Evolutionary conservation across 2,113 vertebrate genomes (phyloP).

Genomic region (Haplotaxodon microlepis): DNA sequence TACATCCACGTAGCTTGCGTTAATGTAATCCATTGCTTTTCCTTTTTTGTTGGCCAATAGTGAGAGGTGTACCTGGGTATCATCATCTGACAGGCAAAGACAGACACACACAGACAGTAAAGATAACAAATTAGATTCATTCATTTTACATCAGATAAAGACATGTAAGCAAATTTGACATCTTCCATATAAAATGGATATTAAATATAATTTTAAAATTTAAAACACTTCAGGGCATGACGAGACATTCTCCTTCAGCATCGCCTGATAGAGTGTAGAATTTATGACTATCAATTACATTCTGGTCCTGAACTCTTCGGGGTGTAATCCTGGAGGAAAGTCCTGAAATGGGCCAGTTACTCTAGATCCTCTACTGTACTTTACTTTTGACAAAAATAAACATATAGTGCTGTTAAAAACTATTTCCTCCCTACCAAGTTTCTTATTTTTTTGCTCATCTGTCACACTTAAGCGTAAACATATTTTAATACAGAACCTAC

Average conservation of each 20-base stretch:
- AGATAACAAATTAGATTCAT: neutral
- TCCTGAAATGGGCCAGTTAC: neutral
- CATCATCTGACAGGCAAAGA: slow-evolving; percentile 79
- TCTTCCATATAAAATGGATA: neutral
- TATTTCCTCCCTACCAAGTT: neutral
- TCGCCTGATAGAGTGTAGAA: neutral
- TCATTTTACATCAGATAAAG: neutral
- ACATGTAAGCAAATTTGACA: neutral
- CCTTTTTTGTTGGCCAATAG: slow-evolving; percentile 79
- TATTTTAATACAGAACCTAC: neutral
- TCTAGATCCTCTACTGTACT: neutral
- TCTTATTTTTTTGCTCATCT: neutral
- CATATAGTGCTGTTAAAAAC: neutral
- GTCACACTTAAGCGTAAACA: neutral
- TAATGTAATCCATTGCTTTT: slow-evolving; percentile 89
- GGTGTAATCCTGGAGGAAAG: neutral
- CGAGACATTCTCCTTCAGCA: neutral
- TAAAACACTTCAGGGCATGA: neutral
- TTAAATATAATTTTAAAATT: neutral
- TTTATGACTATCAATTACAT: neutral
- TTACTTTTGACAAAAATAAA: neutral
- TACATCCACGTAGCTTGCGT: slow-evolving; percentile 96
- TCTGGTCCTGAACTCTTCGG: neutral
- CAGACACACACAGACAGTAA: neutral
- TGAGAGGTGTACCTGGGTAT: slow-evolving; percentile 87